Conservation (phyloP, 1,140 invertebrate genomes). For the Amphibalanus amphitrite region DNA sequence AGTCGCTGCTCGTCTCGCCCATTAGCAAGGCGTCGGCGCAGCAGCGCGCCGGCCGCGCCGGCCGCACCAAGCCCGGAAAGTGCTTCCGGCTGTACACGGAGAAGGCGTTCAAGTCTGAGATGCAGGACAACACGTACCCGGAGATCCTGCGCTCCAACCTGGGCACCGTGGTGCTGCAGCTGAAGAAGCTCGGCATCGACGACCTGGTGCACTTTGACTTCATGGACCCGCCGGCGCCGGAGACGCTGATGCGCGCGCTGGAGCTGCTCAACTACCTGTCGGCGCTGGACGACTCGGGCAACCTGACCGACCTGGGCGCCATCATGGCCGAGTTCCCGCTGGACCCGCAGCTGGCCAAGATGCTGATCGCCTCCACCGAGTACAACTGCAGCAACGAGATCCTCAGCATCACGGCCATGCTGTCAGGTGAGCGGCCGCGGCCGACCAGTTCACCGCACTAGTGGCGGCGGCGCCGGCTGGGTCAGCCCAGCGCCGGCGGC, state of each 20-base stretch:
- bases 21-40: constrained; percentile 99
- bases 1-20: constrained; percentile 91
- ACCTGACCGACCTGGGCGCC: constrained; percentile 85
- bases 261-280: constrained; percentile 95
- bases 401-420: constrained; percentile 95
- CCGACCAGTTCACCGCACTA: not conserved
- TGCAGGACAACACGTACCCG: constrained; percentile 99
- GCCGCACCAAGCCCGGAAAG: constrained; percentile 90
- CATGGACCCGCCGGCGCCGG: constrained; percentile 99
- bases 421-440: constrained; percentile 60
- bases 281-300: constrained; percentile 79
- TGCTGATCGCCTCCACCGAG: constrained; percentile 74
- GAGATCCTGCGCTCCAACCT: constrained; percentile 95
- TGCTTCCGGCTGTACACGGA: constrained; percentile 98
- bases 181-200: constrained; percentile 98
- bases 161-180: constrained; percentile 88
- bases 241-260: constrained; percentile 97
- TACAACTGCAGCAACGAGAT: constrained; percentile 99
- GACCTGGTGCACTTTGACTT: constrained; percentile 99
- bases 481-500: no score
- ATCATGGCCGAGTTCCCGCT: constrained; percentile 99
- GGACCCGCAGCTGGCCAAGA: constrained; percentile 97
- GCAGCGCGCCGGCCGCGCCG: constrained; percentile 91
- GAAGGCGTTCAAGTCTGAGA: constrained; percentile 95
- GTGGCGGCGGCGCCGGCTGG: no score